Evolutionary conservation across 2,797 vertebrate species (phyloP), one percentile per base, ranked within the genome.

Genomic region (Arctocebus calabarensis): DNA sequence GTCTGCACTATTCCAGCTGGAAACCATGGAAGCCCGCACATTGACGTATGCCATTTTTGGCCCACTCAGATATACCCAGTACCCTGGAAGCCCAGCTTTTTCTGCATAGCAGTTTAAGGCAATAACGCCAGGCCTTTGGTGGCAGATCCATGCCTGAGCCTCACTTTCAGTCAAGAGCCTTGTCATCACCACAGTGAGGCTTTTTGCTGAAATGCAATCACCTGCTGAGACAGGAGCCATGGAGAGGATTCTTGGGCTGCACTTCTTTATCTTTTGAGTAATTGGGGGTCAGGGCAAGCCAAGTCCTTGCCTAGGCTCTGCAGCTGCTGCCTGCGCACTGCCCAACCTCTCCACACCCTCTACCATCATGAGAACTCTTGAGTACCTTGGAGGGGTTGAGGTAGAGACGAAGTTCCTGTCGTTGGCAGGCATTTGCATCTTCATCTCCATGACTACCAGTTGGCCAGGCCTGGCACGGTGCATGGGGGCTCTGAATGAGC

Each of bases 241-340:
- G 12, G 88, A 59, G 20, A 55, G 70, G 37, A 10, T 64, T 64
- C 70, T 52, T n/a, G 37, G 45, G 22, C 27, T 37, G 23, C 10
- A 81, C 17, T 84, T 91, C 32, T 81, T 81, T 81, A 9, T 83
- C 77, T 91, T 90, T 89, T 82, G 71, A 88, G 74, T 81, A 66
- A 57, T 1, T 87, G n/a, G 27, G 43, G 20, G 55, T 84, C 81
- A 62, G 61, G 77, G 78, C 32, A 89, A 87, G 45, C 43, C 57
- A 93, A 96, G 16, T 20, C 61, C 16, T 71, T n/a, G 75, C 40
- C 25, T 91, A 34, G 20, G n/a, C 29, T 94, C 78, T 91, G 68
- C n/a, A 45, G 68, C 4, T 48, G 32, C 73, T 78, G 37, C 75
- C 83, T 70, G 9, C 23, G 61, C 19, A 48, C 32, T 84, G 48